Conservation (phyloP, 2,888 invertebrate species). For the Cephus pulcher region DNA sequence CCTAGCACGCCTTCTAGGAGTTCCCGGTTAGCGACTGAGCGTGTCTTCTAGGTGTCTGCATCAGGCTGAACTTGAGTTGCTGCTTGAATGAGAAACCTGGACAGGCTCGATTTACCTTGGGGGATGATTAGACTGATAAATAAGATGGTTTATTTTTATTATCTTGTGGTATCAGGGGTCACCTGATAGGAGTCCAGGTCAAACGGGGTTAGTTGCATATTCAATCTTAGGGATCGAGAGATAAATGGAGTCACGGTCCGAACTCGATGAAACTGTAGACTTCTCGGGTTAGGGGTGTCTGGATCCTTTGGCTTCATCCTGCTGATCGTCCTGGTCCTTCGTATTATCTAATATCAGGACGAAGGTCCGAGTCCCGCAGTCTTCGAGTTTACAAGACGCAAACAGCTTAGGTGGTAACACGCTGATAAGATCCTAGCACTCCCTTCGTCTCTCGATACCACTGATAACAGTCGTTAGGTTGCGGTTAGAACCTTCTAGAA, state of each 20-base stretch:
- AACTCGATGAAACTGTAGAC: background rate
- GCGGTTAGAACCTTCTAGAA: conserved; percentile 46
- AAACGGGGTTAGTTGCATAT: background rate
- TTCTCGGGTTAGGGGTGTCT: background rate
- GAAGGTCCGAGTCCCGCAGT: conserved; percentile 36
- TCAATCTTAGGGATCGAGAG: background rate
- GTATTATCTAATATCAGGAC: conserved; percentile 48
- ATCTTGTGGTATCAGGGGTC: background rate
- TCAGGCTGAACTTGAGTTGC: background rate
- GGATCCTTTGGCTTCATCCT: background rate
- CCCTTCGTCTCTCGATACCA: conserved; percentile 42
- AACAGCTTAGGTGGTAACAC: conserved; percentile 62
- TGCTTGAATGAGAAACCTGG: background rate
- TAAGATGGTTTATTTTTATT: background rate
- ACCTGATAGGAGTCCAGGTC: background rate
- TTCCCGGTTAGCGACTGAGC: background rate
- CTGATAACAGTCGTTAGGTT: conserved; percentile 48
- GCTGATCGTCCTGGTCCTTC: conserved; percentile 30
- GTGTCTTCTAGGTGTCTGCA: fast-evolving
- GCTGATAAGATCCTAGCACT: conserved; percentile 56
- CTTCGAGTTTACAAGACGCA: conserved; percentile 62
- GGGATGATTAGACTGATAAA: background rate
- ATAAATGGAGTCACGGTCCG: background rate
- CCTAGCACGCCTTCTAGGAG: background rate
- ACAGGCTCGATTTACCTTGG: background rate